Conservation (phyloP, 1,140 invertebrate genomes). For the Bicyclus anynana region DNA sequence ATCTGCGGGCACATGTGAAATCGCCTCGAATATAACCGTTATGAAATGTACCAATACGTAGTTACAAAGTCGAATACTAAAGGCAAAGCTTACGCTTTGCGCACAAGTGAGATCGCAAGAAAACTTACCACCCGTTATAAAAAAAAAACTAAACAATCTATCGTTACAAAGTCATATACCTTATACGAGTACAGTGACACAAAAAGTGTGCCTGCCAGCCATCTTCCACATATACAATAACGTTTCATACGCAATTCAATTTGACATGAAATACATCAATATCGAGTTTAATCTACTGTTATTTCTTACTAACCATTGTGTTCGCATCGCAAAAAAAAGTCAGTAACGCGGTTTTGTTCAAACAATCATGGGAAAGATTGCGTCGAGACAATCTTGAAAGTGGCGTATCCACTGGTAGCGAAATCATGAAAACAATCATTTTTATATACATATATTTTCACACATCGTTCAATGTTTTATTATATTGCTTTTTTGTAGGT, state of each 20-base stretch:
- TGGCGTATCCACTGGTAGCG: slow-evolving; percentile 25
- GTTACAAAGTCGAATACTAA: too few relatives aligned
- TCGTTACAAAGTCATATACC: too few relatives aligned
- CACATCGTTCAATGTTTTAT: slow-evolving; percentile 8
- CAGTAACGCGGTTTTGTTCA: slow-evolving; percentile 2
- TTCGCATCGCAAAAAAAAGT: not conserved
- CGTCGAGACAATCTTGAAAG: slow-evolving; percentile 27
- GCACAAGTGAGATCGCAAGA: too few relatives aligned
- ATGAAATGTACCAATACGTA: too few relatives aligned
- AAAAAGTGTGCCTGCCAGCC: not conserved
- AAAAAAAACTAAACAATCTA: too few relatives aligned
- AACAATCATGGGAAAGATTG: slow-evolving; percentile 30
- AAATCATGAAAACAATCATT: slow-evolving; percentile 26
- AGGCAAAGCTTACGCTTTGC: too few relatives aligned
- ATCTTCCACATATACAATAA: not conserved
- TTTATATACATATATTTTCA: slow-evolving; percentile 19
- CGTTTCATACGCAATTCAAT: not conserved
- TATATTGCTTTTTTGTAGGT: slow-evolving; percentile 2
- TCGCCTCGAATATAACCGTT: too few relatives aligned
- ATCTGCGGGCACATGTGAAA: too few relatives aligned
- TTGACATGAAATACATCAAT: slow-evolving; percentile 8
- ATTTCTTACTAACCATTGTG: slow-evolving; percentile 20
- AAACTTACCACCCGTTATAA: too few relatives aligned
- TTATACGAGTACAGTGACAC: not conserved
- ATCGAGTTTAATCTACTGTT: slow-evolving; percentile 5